Base-by-base conservation (phyloP, 2,888 invertebrate species). In the Lucinisca nassula region DNA sequence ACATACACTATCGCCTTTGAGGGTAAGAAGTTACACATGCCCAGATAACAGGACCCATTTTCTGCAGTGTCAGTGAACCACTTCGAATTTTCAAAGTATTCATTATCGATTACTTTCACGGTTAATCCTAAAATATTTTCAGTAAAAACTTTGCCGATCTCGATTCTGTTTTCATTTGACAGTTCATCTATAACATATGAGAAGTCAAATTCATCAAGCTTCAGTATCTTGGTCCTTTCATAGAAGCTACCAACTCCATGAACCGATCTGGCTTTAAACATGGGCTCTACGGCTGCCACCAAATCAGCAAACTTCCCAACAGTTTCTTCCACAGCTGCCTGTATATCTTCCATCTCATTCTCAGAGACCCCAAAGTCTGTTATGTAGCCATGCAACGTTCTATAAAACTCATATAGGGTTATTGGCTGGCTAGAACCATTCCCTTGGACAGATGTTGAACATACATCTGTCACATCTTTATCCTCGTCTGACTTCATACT, bases 201-300 rank as follows among this genome's bases (percentile, higher is more conserved):
- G 35, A 67, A 67, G 35, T 67, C 67, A 67, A 67, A 67, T 30
- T 67, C 67, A 35, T 67, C 67, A 14, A 67, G 32, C 35, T 67
- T 67, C 6, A 67, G 35, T 35, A 67, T 67, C 67, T 67, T 67
- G 1, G 67, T 67, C 21, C 35, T 30, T 35, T 67, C 67, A 67
- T 67, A 67, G 24, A 67, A 67, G 24, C 67, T 67, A 35, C 67
- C 67, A 67, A 67, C 67, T 4, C 67, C 67, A 35, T 67, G 67
- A 35, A 67, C 35, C 10, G 67, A 67, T 17, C 24, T 32, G 1
- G 67, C 67, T 67, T 67, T 67, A 35, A 67, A 67, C 3, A 32
- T 67, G 1, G 67, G 67, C 35, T 67, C 67, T 35, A 67, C 17
- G 3, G 10, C 17, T 17, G 67, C 67, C 24, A 67, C 67, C 17